Evolutionary conservation across 2,888 invertebrate genomes (phyloP).

Genomic region (Cephus rjabovi): DNA sequence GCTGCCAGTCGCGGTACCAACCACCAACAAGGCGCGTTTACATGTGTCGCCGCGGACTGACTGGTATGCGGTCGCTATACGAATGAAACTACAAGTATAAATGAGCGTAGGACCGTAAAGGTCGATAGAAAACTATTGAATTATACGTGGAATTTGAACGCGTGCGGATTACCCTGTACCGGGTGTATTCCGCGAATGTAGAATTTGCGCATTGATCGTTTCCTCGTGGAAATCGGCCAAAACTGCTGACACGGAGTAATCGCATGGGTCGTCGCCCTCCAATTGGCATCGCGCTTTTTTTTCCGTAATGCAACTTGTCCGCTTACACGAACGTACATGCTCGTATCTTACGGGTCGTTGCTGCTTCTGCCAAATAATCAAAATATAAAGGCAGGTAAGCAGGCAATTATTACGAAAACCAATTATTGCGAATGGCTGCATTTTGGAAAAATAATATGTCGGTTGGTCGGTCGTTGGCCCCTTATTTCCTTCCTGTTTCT

Average conservation of each 20-base stretch:
- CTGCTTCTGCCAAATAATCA: constrained; percentile 9
- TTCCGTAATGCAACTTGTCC: not conserved
- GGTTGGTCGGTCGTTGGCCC: constrained; percentile 32
- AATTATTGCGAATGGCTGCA: constrained; percentile 14
- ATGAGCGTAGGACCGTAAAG: not conserved
- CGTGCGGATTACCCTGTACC: not conserved
- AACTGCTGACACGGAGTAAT: constrained; percentile 40
- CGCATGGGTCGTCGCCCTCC: constrained; percentile 38
- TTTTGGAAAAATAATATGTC: constrained; percentile 26
- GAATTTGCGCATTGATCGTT: not conserved
- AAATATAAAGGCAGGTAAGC: constrained; percentile 1
- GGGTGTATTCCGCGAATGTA: not conserved
- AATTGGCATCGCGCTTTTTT: not conserved
- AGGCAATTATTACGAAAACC: not conserved
- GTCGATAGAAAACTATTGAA: not conserved
- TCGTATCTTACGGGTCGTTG: not conserved
- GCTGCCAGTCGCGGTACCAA: not conserved
- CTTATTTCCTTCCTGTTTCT: constrained; percentile 32
- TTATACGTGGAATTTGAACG: not conserved
- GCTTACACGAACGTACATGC: not conserved
- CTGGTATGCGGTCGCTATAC: not conserved
- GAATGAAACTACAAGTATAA: not conserved
- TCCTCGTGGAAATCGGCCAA: constrained; percentile 4
- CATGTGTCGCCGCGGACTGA: not conserved
- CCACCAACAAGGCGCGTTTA: not conserved